A percentile compares a stretch with the other conserved stretches of the same genome.
phyloP scores from a whole-genome alignment of 2,113 vertebrate species.

The Psophia crepitans region DNA sequence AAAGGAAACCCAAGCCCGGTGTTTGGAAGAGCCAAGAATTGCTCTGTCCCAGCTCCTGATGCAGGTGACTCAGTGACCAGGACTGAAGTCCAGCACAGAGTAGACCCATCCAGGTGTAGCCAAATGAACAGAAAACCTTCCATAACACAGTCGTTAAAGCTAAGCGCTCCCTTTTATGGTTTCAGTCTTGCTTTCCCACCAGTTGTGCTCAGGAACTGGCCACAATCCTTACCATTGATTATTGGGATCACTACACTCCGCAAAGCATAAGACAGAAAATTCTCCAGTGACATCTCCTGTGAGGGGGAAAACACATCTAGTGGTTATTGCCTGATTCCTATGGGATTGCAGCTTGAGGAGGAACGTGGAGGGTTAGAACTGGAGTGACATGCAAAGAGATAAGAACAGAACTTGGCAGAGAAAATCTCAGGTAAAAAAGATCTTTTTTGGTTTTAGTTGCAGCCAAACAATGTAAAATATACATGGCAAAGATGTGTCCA shows the following conservation, averaged over 20 bases:
- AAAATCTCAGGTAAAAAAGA: not conserved
- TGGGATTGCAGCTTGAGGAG: not conserved
- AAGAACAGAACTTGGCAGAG: not conserved
- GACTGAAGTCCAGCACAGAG: not conserved
- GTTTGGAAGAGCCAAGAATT: not conserved
- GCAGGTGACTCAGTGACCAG: not conserved
- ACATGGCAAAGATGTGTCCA: not conserved
- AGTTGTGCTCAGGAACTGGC: not conserved
- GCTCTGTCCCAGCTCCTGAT: not conserved
- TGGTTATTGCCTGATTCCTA: not conserved
- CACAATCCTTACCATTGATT: constrained; percentile 56
- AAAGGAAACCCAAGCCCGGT: not conserved
- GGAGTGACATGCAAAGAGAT: not conserved
- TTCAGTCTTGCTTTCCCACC: not conserved
- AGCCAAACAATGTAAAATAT: not conserved
- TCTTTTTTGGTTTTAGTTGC: not conserved
- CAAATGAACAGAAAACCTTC: not conserved
- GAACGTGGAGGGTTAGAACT: not conserved
- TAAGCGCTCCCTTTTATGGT: not conserved
- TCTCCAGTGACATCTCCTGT: constrained; percentile 53
- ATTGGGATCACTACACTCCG: constrained; percentile 56
- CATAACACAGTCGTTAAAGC: not conserved
- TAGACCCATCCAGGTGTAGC: not conserved
- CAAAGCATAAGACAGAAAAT: constrained; percentile 60
- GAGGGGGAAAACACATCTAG: not conserved